Evolutionary conservation across 2,797 vertebrate genomes (phyloP).

Genomic region (Ambastaia sidthimunki): DNA sequence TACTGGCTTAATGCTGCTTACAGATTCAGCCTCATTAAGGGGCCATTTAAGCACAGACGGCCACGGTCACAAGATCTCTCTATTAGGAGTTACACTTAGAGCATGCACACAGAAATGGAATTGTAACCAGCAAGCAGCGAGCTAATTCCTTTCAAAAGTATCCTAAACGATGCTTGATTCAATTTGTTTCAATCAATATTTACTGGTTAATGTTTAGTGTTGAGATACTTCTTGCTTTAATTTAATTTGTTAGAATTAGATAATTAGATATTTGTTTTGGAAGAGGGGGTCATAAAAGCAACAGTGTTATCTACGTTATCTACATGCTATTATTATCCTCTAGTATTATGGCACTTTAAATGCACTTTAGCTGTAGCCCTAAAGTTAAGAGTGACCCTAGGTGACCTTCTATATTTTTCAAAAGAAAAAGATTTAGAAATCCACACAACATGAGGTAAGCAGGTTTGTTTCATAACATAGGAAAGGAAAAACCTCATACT

Average conservation of each 20-base stretch:
- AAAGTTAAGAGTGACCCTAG: neutral
- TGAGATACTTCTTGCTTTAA: no score
- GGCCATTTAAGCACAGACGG: conserved; percentile 57
- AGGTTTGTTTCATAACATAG: neutral
- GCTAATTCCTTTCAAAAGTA: neutral
- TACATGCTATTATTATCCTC: neutral
- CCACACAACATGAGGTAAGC: neutral
- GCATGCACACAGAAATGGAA: conserved; percentile 22
- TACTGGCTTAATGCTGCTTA: conserved; percentile 63
- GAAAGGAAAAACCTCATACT: neutral
- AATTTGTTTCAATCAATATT: neutral
- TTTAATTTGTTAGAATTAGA: no score
- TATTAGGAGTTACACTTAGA: conserved; percentile 60
- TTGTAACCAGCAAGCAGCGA: neutral
- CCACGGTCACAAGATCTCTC: conserved; percentile 68
- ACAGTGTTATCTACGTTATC: neutral
- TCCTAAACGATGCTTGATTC: neutral
- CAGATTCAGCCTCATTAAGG: conserved; percentile 68
- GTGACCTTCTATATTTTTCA: neutral
- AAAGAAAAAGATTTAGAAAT: neutral
- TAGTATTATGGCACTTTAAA: neutral
- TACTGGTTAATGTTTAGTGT: no score
- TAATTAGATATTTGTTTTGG: no score
- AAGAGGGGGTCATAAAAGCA: no score
- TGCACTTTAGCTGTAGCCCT: neutral